Evolutionary conservation across 2,113 vertebrate species (phyloP), one percentile per base, ranked within the genome.

Genomic region (Tympanuchus pallidicinctus): DNA sequence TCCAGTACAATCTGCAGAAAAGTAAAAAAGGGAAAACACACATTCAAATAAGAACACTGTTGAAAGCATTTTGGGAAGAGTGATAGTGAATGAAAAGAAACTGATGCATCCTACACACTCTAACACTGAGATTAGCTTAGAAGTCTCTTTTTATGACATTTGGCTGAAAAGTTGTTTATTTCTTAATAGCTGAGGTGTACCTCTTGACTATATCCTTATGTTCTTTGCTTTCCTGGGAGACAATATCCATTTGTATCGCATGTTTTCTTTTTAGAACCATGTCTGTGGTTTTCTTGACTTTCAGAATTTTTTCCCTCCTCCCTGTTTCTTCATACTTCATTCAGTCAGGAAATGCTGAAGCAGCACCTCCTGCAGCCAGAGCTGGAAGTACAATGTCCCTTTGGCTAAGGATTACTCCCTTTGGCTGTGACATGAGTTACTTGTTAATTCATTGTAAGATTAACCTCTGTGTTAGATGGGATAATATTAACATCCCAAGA

Each of bases 361-460:
- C 28, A 34, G 12, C 38, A 4, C 61, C 14, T 88, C 24, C 42
- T 43, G 67, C 30, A 27, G 82, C 27, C 75, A 79, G 36, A 0
- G 0, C 0, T 69, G 25, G 19, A 73, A 82, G 73, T 47, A 10
- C 11, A 71, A 14, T 14, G 25, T 86, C 36, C 19, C 36, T 67
- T 88, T 92, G 52, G 13, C 24, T 60, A 50, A 90, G 52, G 10
- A 43, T 57, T 83, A 4, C 12, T 65, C 22, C 10, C 21, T 47
- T 71, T 73, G 38, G 36, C 60, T 81, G 38, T 17, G 73, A 18
- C 6, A 3, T 34, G 50, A 66, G n/a, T 7, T 2, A 1, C 15
- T 47, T 43, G 22, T 50, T 0, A 1, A 40, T 74, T 22, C 57
- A 2, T 50, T 70, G 45, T 48, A 40, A 69, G 71, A 43, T 75